Evolutionary conservation across 1,140 invertebrate species (phyloP).

Genomic region (Lepidostoma basale): DNA sequence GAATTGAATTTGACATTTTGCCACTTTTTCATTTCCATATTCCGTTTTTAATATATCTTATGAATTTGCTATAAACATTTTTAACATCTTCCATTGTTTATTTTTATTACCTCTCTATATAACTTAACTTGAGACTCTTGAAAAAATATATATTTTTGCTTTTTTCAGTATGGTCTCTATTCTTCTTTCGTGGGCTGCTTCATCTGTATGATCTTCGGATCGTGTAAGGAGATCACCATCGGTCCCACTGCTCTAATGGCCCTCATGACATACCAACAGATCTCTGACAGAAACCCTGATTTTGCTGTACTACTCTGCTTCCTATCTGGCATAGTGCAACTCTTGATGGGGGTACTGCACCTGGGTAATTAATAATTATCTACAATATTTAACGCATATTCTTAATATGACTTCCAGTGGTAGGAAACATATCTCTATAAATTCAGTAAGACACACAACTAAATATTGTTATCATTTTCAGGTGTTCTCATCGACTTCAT

Average conservation of each 20-base stretch:
- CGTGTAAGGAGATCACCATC: conserved; percentile 89
- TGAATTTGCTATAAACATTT: too few species aligned
- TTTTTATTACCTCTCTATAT: neutral
- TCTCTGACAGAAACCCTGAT: conserved; percentile 69
- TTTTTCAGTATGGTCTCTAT: conserved; percentile 88
- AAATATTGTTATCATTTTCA: conserved; percentile 51
- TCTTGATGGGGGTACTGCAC: conserved; percentile 82
- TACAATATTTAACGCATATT: too few species aligned
- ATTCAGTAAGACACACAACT: too few species aligned
- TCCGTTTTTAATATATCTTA: too few species aligned
- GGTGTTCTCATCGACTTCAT: conserved; percentile 95
- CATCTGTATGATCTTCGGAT: conserved; percentile 88
- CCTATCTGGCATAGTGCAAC: conserved; percentile 79
- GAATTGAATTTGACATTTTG: too few species aligned
- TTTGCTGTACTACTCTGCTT: conserved; percentile 87
- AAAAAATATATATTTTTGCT: neutral
- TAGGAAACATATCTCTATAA: too few species aligned
- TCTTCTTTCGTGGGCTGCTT: conserved; percentile 92
- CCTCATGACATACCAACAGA: conserved; percentile 79
- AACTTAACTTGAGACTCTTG: neutral
- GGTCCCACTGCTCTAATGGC: conserved; percentile 86
- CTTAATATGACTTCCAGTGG: too few species aligned
- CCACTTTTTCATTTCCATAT: too few species aligned
- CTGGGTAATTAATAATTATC: conserved; percentile 64
- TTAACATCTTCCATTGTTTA: neutral